Percentiles rank a stretch among this genome's conserved stretches.
Evolutionary conservation across 2,113 vertebrate species (phyloP).

Genomic region (Oxyruncus cristatus): DNA sequence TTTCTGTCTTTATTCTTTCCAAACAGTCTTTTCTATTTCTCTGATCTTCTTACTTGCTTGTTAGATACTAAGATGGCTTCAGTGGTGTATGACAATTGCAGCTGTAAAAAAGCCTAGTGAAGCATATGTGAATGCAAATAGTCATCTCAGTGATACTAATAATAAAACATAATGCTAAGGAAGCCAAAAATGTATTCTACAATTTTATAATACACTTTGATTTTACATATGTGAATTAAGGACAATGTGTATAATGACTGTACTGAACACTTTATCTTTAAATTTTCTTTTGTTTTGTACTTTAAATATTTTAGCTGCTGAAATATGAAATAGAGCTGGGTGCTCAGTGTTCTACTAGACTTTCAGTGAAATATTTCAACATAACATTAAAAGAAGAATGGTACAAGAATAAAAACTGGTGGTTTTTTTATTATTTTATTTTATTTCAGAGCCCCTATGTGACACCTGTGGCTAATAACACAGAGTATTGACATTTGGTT

Average conservation of each 20-base stretch:
- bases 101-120: background rate
- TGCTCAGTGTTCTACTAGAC: background rate
- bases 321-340: background rate
- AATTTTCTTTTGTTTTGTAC: background rate
- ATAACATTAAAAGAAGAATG: background rate
- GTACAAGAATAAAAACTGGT: background rate
- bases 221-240: conserved; percentile 7
- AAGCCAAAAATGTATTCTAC: background rate
- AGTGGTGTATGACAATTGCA: conserved; percentile 7
- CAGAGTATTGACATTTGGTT: background rate
- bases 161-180: background rate
- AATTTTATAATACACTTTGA: conserved; percentile 13
- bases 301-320: background rate
- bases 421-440: background rate
- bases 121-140: background rate
- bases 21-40: background rate
- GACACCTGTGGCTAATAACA: background rate
- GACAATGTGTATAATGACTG: background rate
- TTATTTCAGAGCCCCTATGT: background rate
- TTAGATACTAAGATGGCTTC: background rate
- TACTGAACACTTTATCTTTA: background rate
- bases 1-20: background rate
- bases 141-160: conserved; percentile 29
- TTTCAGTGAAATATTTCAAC: background rate
- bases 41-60: conserved; percentile 13